Base-by-base conservation (phyloP, 1,140 invertebrate species). In the Oedothorax gibbosus region DNA sequence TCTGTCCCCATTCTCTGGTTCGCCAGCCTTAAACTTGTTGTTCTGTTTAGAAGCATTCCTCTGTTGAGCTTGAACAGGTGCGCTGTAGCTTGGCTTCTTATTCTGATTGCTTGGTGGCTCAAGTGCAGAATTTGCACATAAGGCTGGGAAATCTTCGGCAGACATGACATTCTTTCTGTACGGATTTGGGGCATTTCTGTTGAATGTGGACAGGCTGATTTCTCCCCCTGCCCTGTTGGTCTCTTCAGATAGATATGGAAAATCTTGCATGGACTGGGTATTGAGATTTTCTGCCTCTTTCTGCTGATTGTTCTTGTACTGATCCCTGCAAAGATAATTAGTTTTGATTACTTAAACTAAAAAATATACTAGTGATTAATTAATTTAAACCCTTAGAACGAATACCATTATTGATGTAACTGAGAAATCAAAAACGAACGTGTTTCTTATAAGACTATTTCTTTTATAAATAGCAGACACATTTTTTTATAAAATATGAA, bases 201-300 rank as follows among this genome's bases (percentile, higher is more conserved):
- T 65, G 21, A 53, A 72, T 11, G 76, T n/a, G 35, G 66, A 9
- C 62, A 57, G 69, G 10, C n/a, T 66, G 49, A 9, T 15, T 21
- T n/a, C 35, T 35, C 35, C 35, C 54, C n/a, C 50, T 35, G 65
- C 7, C 20, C 21, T 71, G 15, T 20, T 71, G 10, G 35, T 7
- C 56, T 84, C 81, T 84, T 84, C 81, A 75, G 81, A 84, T 56
- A 84, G 81, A 62, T 66, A 84, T n/a, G 81, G 81, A 66, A 84
- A 84, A 50, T 84, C 81, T 68, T 75, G 72, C 2, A 71, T 65
- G 14, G 81, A 84, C 5, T 76, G 71, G 9, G 81, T 84, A 56
- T 84, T 20, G 3, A 84, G 14, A 49, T 64, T 73, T 66, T 84
- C 81, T 54, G n/a, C 12, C 76, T 76, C 81, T 11, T 51, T 21